Evolutionary conservation across 92 coral and sea anemone species (phyloP).

Genomic region (Scolanthus callimorphus): DNA sequence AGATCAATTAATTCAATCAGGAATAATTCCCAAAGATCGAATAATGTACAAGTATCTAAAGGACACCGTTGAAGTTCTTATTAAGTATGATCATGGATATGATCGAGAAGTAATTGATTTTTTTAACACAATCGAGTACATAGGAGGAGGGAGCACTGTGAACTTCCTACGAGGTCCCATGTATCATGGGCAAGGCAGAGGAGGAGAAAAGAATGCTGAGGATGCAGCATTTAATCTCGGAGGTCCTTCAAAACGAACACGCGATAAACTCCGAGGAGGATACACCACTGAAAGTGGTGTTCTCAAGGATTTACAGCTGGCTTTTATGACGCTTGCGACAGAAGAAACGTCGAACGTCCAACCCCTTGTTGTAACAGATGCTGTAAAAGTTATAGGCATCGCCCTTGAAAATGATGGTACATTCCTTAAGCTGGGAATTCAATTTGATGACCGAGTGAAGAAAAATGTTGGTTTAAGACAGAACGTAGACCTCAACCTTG

Average conservation of each 20-base stretch:
- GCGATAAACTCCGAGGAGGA: slow-evolving; percentile 35
- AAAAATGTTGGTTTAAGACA: slow-evolving; percentile 27
- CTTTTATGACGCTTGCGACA: slow-evolving; percentile 18
- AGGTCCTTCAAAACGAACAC: slow-evolving; percentile 45
- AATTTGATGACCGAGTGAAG: slow-evolving; percentile 26
- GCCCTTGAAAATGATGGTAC: slow-evolving; percentile 44
- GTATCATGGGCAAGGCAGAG: slow-evolving; percentile 32
- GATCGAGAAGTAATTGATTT: not conserved
- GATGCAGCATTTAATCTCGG: slow-evolving; percentile 38
- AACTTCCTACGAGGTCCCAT: slow-evolving; percentile 42
- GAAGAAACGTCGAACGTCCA: slow-evolving; percentile 11
- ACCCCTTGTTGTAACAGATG: slow-evolving; percentile 22
- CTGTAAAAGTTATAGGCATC: slow-evolving; percentile 15
- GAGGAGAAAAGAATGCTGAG: slow-evolving; percentile 27
- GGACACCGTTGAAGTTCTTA: not conserved
- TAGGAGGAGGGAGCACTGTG: slow-evolving; percentile 9
- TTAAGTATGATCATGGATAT: not conserved
- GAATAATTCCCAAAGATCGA: not conserved
- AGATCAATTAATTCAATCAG: not conserved
- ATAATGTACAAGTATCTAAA: not conserved
- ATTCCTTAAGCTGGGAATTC: slow-evolving; percentile 33
- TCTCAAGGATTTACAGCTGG: slow-evolving; percentile 22
- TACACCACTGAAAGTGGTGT: slow-evolving; percentile 48
- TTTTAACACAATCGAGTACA: not conserved
- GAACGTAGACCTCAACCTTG: slow-evolving; percentile 19